A percentile compares a stretch with the other conserved stretches of the same genome.
Evolutionary conservation across 2,888 invertebrate genomes (phyloP).

Genomic region (Emmelina monodactyla): DNA sequence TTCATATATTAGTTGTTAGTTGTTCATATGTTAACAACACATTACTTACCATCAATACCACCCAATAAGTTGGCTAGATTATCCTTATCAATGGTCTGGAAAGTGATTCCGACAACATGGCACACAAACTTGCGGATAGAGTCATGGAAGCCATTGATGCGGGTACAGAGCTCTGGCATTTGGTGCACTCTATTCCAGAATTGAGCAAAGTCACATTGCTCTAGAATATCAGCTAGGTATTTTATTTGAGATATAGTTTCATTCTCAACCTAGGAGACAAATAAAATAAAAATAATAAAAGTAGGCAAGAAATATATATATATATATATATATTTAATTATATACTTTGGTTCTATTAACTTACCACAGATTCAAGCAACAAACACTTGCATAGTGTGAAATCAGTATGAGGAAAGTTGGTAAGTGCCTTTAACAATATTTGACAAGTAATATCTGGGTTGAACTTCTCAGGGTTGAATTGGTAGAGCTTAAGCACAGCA

Average conservation of each 20-base stretch:
- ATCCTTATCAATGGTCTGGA: constrained; percentile 89
- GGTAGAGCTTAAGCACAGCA: constrained; percentile 95
- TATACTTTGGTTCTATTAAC: constrained; percentile 17
- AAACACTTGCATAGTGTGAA: constrained; percentile 98
- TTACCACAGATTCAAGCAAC: constrained; percentile 74
- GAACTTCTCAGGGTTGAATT: constrained; percentile 90
- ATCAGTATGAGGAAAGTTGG: constrained; percentile 97
- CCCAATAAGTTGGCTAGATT: constrained; percentile 87
- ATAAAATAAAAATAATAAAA: constrained; percentile 3
- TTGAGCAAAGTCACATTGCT: constrained; percentile 90
- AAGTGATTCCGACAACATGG: constrained; percentile 96
- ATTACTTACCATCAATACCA: constrained; percentile 82
- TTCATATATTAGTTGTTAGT: too few relatives aligned
- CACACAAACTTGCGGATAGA: constrained; percentile 96
- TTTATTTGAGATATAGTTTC: constrained; percentile 89
- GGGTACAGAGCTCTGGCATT: constrained; percentile 77
- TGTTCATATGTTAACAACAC: too few relatives aligned
- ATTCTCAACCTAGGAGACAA: constrained; percentile 73
- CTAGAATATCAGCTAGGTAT: constrained; percentile 88
- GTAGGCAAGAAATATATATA: constrained; percentile 1
- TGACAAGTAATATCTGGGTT: constrained; percentile 85
- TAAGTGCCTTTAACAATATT: constrained; percentile 93
- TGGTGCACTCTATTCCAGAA: constrained; percentile 87
- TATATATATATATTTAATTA: constrained; percentile 1
- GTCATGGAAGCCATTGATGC: constrained; percentile 90